Evolutionary conservation across 2,888 invertebrate species (phyloP), one percentile per base, ranked within the genome.

Genomic region (Galerucella pusilla): DNA sequence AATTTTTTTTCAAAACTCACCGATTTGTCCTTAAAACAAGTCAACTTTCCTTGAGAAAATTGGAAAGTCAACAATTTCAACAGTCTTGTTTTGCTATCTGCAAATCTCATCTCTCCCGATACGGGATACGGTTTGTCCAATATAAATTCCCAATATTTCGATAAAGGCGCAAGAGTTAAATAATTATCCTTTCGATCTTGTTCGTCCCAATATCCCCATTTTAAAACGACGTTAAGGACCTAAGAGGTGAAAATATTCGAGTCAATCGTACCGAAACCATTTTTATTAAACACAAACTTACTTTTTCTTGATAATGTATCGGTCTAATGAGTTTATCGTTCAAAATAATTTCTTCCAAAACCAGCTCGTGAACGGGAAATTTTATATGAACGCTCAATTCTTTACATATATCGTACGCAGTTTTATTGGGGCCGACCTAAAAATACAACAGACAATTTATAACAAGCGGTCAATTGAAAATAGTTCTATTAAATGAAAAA

Each of bases 121-220:
- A 91, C 84, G 85, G 90, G 81, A 52, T 88, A 81, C 84, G 87
- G 83, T 77, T 88, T 89, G 14, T 86, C 86, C 25, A 84, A 79
- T 16, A 87, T 83, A 74, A 85, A 87, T 70, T 86, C 86, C 81
- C 84, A 84, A 77, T 88, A 88, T 80, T 88, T 87, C 2, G 84
- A 83, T 64, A 87, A 80, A 45, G 83, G 81, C 16, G 85, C 84
- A 11, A 97, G 88, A 20, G 95, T 89, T 57, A 97, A 89, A 85
- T 93, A 93, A 85, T 96, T 97, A 81, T 94, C 92, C 85, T 94
- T 94, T 52, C 96, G 90, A 86, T 96, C 96, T n/a, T 92, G 91
- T 75, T 94, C 93, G 68, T 95, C 93, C 97, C 97, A 97, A 83
- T 94, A 94, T 1, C 95, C 93, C 97, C 97, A 97, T 69, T 94